Evolutionary conservation across 2,888 invertebrate genomes (phyloP), one percentile per base, ranked within the genome.

Genomic region (Pandemis cinnamomeana): DNA sequence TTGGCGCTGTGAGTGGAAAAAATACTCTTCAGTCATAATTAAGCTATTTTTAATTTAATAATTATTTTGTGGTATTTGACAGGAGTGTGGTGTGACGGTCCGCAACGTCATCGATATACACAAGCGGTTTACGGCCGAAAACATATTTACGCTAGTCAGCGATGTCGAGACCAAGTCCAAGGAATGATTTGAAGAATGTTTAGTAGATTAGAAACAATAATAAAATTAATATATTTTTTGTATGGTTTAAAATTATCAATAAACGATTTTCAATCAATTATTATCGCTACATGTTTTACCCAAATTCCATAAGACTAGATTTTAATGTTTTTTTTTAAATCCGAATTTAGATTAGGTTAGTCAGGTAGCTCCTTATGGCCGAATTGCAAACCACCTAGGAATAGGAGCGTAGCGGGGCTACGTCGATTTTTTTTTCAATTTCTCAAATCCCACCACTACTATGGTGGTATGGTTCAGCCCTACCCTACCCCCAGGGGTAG

Each of bases 21-120:
- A 46, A 2, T 11, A 46, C 11, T 5, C 11, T 11, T 5, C 5
- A 10, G 46, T 11, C 11, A 46, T 46, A 46, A 4, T 2, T 46
- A 11, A 5, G 10, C 27, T 36, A 2, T 36, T 36, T 0, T 36
- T 36, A 36, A 13, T 46, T 46, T 46, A 11, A 46, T 46, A 11
- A 11, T n/a, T 51, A 51, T 51, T 13, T 36, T 51, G 1, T n/a
- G n/a, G 51, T 51, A n/a, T 51, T 51, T 20, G 48, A 13, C 86
- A 92, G 91, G 95, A 95, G 82, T 94, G 94, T 75, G 95, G 95
- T 53, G 88, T 94, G n/a, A 93, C 93, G 6, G 93, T 92, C 72
- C 87, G 89, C 36, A 89, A 92, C 75, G 92, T 86, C 78, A 81
- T 86, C 51, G 91, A 95, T 76, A 86, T 88, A 36, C 90, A 91